These are phyloP conservation scores for Balaenoptera acutorostrata DNA, from an alignment of 2,113 vertebrate species.

Conservation along the genomic window DNA sequence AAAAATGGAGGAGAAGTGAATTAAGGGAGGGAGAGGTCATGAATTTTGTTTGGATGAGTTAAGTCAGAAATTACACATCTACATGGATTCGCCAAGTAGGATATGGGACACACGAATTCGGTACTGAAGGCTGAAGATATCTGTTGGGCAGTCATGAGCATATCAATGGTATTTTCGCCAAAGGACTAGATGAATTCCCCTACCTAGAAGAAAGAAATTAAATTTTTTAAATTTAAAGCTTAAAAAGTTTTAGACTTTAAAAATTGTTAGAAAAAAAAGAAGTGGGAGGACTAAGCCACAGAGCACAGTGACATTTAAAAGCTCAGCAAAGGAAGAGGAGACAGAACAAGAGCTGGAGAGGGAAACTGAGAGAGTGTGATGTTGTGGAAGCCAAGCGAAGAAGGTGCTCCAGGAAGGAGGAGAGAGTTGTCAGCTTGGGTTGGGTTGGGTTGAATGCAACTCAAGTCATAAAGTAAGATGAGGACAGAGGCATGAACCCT, in stretches of 20 bases:
- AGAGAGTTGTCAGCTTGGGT: neutral
- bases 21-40: neutral
- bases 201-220: neutral
- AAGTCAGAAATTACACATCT: neutral
- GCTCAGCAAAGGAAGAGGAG: slow-evolving; percentile 39
- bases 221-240: neutral
- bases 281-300: slow-evolving; percentile 29
- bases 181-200: neutral
- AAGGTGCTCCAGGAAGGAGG: neutral
- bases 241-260: slow-evolving; percentile 14
- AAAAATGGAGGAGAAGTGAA: neutral
- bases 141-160: neutral
- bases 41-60: neutral
- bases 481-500: neutral
- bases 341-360: slow-evolving; percentile 14
- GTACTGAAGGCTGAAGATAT: neutral
- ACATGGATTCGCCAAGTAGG: neutral
- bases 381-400: slow-evolving; percentile 10
- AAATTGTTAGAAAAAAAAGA: slow-evolving; percentile 12
- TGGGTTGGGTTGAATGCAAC: neutral
- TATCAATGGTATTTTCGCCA: neutral
- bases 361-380: neutral
- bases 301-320: slow-evolving; percentile 58
- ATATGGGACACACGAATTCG: neutral
- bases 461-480: neutral